Evolutionary conservation across 2,113 vertebrate genomes (phyloP).

Genomic region (Seriola aureovittata): DNA sequence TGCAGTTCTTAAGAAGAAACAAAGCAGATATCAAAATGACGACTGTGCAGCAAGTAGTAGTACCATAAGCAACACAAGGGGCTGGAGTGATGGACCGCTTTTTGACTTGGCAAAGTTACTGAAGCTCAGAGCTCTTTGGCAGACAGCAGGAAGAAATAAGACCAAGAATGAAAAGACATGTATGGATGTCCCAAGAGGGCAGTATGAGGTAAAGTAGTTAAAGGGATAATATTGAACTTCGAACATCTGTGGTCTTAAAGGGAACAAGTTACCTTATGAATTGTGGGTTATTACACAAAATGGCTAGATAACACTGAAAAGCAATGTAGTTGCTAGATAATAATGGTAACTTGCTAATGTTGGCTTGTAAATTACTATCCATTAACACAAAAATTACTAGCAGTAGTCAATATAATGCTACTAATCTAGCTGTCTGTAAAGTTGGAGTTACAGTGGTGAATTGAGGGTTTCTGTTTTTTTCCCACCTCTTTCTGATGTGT

Average conservation of each 20-base stretch:
- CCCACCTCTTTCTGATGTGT: not conserved
- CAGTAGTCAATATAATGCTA: not conserved
- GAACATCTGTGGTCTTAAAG: not conserved
- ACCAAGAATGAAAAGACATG: conserved; percentile 5
- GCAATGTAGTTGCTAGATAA: not conserved
- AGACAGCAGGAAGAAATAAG: conserved; percentile 15
- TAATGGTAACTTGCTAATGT: not conserved
- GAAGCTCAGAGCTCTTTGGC: conserved; percentile 21
- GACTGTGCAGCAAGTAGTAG: not conserved
- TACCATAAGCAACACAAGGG: no score
- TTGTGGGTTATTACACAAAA: not conserved
- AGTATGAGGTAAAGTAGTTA: conserved; percentile 14
- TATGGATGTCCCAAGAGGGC: conserved; percentile 19
- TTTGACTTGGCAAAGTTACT: conserved; percentile 22
- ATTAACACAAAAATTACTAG: not conserved
- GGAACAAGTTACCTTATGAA: not conserved
- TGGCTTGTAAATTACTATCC: not conserved
- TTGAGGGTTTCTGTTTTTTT: not conserved
- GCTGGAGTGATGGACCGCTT: not conserved
- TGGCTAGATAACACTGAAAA: not conserved
- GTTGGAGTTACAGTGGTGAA: not conserved
- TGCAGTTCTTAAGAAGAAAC: not conserved
- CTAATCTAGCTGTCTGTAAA: not conserved
- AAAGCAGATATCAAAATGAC: not conserved
- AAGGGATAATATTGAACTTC: not conserved